A percentile compares a stretch with the other conserved stretches of the same genome.
phyloP scores from a whole-genome alignment of 2,888 invertebrate genomes.

The Mythimna vitellina region DNA sequence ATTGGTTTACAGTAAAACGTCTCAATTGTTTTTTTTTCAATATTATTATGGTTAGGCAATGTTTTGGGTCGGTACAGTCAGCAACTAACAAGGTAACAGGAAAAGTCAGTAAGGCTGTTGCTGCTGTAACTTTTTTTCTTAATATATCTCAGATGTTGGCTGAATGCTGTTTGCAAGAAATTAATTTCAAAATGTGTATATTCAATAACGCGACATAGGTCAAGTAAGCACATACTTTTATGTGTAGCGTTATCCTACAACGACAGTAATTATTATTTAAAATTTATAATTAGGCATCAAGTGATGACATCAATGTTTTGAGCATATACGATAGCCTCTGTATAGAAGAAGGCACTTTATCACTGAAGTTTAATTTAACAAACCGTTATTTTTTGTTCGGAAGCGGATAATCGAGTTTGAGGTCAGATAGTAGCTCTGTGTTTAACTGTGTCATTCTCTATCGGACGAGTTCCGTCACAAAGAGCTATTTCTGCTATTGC shows the following conservation, averaged over 20 bases:
- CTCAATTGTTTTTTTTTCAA: background rate
- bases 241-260: constrained; percentile 51
- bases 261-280: constrained; percentile 61
- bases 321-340: constrained; percentile 77
- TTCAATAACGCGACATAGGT: constrained; percentile 31
- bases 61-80: background rate
- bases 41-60: too few species aligned
- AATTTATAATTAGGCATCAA: constrained; percentile 64
- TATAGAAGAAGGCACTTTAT: constrained; percentile 73
- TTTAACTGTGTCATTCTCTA: constrained; percentile 45
- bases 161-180: background rate
- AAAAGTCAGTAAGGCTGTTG: background rate
- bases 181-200: constrained; percentile 14
- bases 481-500: constrained; percentile 22
- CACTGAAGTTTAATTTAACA: constrained; percentile 71
- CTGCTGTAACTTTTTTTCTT: background rate
- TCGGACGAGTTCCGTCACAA: constrained; percentile 16
- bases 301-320: constrained; percentile 78
- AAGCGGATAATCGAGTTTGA: constrained; percentile 66
- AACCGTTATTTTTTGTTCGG: constrained; percentile 70
- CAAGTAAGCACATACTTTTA: constrained; percentile 24
- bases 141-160: background rate
- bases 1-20: background rate
- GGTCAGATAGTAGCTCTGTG: constrained; percentile 64
- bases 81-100: background rate